These are phyloP conservation scores for Epicauta chinensis DNA, from an alignment of 1,140 invertebrate genomes.

Conservation along the genomic window DNA sequence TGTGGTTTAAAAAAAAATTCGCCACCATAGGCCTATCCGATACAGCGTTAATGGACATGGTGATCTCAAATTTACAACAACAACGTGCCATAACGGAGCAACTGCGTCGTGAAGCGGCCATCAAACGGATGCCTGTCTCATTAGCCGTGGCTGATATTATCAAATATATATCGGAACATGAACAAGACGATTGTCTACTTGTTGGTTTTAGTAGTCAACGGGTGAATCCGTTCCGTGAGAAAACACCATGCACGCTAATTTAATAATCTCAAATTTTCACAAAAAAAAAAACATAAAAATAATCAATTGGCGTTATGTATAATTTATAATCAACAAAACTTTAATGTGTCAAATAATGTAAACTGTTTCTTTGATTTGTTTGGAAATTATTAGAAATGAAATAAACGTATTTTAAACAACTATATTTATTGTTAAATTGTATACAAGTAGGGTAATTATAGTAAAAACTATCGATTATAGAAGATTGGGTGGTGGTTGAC, in stretches of 20 bases:
- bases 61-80: constrained; percentile 84
- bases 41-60: constrained; percentile 82
- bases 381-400: neutral
- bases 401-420: constrained; percentile 4
- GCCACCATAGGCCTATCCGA: constrained; percentile 71
- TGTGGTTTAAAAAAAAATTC: too few species aligned
- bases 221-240: constrained; percentile 96
- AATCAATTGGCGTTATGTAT: neutral
- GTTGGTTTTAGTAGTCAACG: constrained; percentile 93
- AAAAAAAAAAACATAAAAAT: neutral
- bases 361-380: neutral
- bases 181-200: constrained; percentile 91
- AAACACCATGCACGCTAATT: constrained; percentile 82
- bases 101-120: constrained; percentile 81
- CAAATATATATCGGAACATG: constrained; percentile 87
- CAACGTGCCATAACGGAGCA: constrained; percentile 91
- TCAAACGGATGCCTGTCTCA: constrained; percentile 79
- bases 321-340: neutral
- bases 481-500: neutral
- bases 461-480: constrained; percentile 11
- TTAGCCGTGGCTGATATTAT: constrained; percentile 90
- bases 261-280: constrained; percentile 38
- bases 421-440: constrained; percentile 19
- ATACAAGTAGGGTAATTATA: constrained; percentile 18
- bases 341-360: neutral